Percentiles rank a stretch among this genome's conserved stretches.
These are phyloP conservation scores for Athripsodes cinereus DNA, from an alignment of 2,888 invertebrate species.

Conservation along the genomic window DNA sequence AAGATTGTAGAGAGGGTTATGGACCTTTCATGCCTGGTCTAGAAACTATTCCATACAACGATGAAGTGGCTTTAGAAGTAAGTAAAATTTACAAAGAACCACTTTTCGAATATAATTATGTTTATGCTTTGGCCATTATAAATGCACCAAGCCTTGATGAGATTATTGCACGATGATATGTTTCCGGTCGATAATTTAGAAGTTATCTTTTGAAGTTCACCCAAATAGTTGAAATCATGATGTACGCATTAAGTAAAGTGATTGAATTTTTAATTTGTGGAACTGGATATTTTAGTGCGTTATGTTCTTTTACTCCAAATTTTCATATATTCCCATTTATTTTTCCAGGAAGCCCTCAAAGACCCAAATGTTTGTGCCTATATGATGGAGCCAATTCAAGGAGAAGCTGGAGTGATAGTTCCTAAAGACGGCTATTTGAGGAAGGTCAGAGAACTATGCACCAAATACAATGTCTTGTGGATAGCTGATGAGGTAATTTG, in stretches of 20 bases:
- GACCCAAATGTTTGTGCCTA: slow-evolving; percentile 70
- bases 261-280: too few relatives aligned
- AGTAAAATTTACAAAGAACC: background rate
- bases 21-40: slow-evolving; percentile 80
- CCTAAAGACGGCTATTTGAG: slow-evolving; percentile 67
- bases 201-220: too few relatives aligned
- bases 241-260: too few relatives aligned
- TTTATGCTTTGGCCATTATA: too few relatives aligned
- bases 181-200: too few relatives aligned
- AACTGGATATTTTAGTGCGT: too few relatives aligned
- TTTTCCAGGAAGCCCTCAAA: slow-evolving; percentile 45
- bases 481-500: slow-evolving; percentile 70
- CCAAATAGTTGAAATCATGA: too few relatives aligned
- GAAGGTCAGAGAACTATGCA: slow-evolving; percentile 65
- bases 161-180: too few relatives aligned
- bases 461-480: slow-evolving; percentile 72
- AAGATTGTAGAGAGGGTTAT: slow-evolving; percentile 60
- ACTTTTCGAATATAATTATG: background rate
- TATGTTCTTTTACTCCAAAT: background rate
- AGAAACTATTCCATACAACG: slow-evolving; percentile 66
- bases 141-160: too few relatives aligned
- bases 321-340: too few relatives aligned
- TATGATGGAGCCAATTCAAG: slow-evolving; percentile 85
- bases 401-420: slow-evolving; percentile 77
- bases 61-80: slow-evolving; percentile 63